phyloP scores from a whole-genome alignment of 2,797 vertebrate species.

The Steatocranus sp. region DNA sequence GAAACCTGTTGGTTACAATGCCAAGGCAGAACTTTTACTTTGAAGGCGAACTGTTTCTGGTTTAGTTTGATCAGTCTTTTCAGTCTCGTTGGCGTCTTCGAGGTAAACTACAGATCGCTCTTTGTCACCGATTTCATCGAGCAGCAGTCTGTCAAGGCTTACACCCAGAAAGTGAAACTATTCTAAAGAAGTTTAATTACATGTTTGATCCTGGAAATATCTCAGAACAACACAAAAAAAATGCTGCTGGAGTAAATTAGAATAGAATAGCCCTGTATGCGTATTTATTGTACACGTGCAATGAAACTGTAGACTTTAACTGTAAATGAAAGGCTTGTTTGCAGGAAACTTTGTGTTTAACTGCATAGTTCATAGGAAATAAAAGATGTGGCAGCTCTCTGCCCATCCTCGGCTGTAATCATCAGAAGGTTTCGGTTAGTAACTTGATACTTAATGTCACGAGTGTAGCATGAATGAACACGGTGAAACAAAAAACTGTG shows the following conservation, averaged over 20 bases:
- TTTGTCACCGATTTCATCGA: accelerated
- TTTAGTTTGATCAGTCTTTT: accelerated
- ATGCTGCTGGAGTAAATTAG: not conserved
- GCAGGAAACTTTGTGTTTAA: not conserved
- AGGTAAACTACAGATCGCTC: not conserved
- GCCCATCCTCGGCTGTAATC: not conserved
- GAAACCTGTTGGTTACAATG: not conserved
- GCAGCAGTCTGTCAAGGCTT: accelerated
- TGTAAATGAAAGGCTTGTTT: not conserved
- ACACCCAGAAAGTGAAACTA: not conserved
- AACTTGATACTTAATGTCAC: not conserved
- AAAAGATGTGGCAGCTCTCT: too few species aligned
- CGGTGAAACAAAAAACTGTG: not conserved
- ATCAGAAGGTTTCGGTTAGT: not conserved
- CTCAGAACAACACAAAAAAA: not conserved
- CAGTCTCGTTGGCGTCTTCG: accelerated
- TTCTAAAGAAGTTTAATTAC: not conserved
- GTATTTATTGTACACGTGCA: not conserved
- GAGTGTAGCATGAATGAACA: not conserved
- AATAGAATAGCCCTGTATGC: not conserved
- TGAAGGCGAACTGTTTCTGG: accelerated
- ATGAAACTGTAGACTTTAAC: not conserved
- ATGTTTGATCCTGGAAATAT: not conserved
- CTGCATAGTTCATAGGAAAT: not conserved
- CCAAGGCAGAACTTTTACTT: not conserved